A percentile compares a stretch with the other conserved stretches of the same genome.
phyloP scores from a whole-genome alignment of 2,888 invertebrate species.

The Augiades crinisus region DNA sequence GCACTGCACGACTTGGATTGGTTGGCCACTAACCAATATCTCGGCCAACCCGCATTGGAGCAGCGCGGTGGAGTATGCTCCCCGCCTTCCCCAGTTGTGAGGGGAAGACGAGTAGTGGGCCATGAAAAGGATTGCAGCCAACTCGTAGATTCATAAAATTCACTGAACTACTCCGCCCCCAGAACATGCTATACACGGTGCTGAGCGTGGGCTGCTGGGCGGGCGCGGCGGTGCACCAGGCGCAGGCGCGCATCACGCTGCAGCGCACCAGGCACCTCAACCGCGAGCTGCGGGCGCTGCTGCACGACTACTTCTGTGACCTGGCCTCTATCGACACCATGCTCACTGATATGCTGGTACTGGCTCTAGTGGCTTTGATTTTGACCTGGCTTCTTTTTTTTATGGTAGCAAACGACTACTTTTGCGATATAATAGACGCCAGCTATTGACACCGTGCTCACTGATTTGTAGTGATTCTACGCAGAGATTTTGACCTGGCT shows the following conservation, averaged over 20 bases:
- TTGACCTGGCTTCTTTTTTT: too few species aligned
- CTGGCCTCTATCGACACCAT: conserved; percentile 79
- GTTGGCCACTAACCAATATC: too few species aligned
- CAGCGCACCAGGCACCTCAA: conserved; percentile 70
- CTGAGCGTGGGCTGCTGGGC: conserved; percentile 74
- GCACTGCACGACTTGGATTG: conserved; percentile 64
- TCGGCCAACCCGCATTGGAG: too few species aligned
- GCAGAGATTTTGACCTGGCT: too few species aligned
- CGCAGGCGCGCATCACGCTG: conserved; percentile 61
- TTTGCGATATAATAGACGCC: too few species aligned
- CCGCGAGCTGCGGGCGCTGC: conserved; percentile 57
- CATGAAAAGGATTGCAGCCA: background rate
- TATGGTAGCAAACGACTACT: too few species aligned
- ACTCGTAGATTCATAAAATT: background rate
- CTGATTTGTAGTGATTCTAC: too few species aligned
- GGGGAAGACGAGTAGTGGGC: too few species aligned
- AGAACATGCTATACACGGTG: conserved; percentile 62
- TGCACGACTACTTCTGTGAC: conserved; percentile 79
- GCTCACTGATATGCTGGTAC: conserved; percentile 82
- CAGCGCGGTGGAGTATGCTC: too few species aligned
- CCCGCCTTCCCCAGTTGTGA: too few species aligned
- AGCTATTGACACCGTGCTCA: too few species aligned
- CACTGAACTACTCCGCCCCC: background rate
- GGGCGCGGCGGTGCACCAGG: conserved; percentile 75
- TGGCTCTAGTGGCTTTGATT: too few species aligned